Evolutionary conservation across 2,888 invertebrate genomes (phyloP), one percentile per base, ranked within the genome.

Genomic region (Tupiocoris notatus): DNA sequence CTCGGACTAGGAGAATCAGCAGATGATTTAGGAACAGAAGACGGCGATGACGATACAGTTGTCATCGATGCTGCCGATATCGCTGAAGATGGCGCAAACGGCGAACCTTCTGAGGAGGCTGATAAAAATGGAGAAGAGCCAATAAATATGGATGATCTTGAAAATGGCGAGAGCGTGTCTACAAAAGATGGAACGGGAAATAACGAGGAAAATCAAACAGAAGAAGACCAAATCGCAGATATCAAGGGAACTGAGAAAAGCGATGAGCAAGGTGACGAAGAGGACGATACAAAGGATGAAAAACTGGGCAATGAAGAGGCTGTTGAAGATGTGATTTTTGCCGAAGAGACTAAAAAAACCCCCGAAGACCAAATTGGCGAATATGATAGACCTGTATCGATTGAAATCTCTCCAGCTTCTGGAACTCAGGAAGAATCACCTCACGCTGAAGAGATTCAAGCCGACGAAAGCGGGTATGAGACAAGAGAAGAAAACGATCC

Each of bases 51-150:
- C 2, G 65, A 25, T 18, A 39, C 25, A 39, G 65, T 17, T 16
- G 54, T 65, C 39, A 39, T 65, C 2, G 65, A 39, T 16, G 65
- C 65, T 6, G 65, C 65, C 6, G 65, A 65, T 17, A 39, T 3
- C 39, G 39, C 25, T 25, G 54, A 65, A 21, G 64, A n/a, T n/a
- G 24, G 24, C 12, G 17, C 25, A 24, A 1, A 24, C 12, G 24
- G 23, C 12, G 12, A 2, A 23, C 23, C 17, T 24, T 6, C 1
- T 75, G 81, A 20, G 6, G 22, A 79, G 23, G 80, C 78, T 0
- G 62, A 62, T 64, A 20, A 54, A 54, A 20, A 59, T 25, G 75
- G 58, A 74, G 75, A 79, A 57, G 77, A n/a, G 17, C 7, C 22
- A 7, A n/a, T n/a, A n/a, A n/a, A 39, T 39, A 17, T 2, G 24